phyloP scores from a whole-genome alignment of 1,140 invertebrate species.

The Anthonomus grandis region DNA sequence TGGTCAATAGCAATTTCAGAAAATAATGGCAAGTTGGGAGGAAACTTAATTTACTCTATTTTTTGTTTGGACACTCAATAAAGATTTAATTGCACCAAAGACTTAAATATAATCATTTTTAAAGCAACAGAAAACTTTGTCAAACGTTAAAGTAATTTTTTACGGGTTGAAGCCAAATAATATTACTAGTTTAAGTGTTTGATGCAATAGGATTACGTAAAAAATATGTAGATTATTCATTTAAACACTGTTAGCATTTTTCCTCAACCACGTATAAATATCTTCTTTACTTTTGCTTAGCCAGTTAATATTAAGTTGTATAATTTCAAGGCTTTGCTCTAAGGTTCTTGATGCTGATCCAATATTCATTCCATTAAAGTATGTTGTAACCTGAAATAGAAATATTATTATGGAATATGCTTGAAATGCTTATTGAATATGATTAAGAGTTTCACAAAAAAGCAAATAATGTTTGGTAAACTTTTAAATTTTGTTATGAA shows the following conservation, averaged over 20 bases:
- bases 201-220: too few species aligned
- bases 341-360: constrained; percentile 65
- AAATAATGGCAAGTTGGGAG: too few species aligned
- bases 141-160: too few species aligned
- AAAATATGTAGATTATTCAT: too few species aligned
- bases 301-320: constrained; percentile 76
- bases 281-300: constrained; percentile 59
- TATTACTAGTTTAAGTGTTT: too few species aligned
- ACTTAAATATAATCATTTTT: too few species aligned
- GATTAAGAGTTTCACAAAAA: neutral
- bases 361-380: constrained; percentile 65
- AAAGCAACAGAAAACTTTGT: too few species aligned
- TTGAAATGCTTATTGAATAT: constrained; percentile 15
- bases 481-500: neutral
- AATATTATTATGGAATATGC: constrained; percentile 5
- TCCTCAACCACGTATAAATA: constrained; percentile 46
- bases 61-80: too few species aligned
- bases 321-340: constrained; percentile 72
- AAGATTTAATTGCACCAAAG: too few species aligned
- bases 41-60: too few species aligned
- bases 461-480: neutral
- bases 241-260: constrained; percentile 38
- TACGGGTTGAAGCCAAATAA: too few species aligned
- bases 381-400: constrained; percentile 59
- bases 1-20: too few species aligned